These are phyloP conservation scores for Nesogale talazaci DNA, from an alignment of 2,113 vertebrate species.

Conservation along the genomic window DNA sequence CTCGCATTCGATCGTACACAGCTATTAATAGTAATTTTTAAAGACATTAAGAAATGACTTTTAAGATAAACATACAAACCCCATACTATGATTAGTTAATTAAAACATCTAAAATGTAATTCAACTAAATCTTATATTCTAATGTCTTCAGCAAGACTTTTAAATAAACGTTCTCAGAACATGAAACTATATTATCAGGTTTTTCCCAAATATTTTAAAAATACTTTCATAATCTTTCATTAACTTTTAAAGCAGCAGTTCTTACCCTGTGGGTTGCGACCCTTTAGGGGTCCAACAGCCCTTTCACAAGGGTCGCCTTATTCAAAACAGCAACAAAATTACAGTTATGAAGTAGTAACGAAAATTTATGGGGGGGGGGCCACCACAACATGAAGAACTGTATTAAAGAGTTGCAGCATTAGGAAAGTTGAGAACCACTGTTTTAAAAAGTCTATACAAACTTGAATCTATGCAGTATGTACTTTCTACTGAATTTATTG, in stretches of 20 bases:
- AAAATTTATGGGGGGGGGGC: too few species aligned
- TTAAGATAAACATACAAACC: conserved; percentile 31
- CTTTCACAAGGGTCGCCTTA: too few species aligned
- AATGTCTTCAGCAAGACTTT: not conserved
- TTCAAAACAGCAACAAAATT: too few species aligned
- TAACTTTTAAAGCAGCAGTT: not conserved
- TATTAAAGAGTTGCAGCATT: too few species aligned
- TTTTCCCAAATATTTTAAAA: not conserved
- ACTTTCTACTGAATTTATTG: not conserved
- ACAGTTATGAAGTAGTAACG: too few species aligned
- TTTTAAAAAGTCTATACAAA: not conserved
- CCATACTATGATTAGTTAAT: conserved; percentile 17
- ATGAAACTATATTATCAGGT: not conserved
- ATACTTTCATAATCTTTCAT: not conserved
- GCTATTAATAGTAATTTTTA: conserved; percentile 84
- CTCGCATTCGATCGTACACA: conserved; percentile 95
- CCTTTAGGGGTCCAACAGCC: too few species aligned
- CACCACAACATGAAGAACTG: too few species aligned
- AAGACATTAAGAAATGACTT: conserved; percentile 41
- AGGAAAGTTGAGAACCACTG: too few species aligned
- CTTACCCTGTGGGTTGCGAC: too few species aligned
- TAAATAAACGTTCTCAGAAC: not conserved
- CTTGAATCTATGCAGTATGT: not conserved
- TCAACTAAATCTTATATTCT: conserved; percentile 36
- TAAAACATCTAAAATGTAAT: conserved; percentile 42